Conservation (phyloP, 2,888 invertebrate genomes). For the Xanthia togata region DNA sequence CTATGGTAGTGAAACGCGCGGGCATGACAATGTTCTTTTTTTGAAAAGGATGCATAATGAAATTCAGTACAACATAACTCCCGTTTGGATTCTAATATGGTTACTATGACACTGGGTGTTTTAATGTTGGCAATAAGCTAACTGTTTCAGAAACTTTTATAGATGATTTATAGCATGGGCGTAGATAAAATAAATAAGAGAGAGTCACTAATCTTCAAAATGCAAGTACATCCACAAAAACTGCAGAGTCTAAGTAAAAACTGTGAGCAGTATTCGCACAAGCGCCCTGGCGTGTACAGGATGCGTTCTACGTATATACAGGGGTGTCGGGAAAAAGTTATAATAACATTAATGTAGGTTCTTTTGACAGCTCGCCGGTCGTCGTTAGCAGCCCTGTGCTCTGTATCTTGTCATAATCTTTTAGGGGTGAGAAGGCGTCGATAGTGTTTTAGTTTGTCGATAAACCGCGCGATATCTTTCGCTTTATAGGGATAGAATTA, state of each 20-base stretch:
- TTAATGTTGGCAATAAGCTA: no score
- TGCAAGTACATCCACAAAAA: slow-evolving; percentile 31
- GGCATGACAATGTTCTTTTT: no score
- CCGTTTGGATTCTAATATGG: no score
- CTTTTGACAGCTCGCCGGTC: slow-evolving; percentile 88
- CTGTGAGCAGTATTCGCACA: slow-evolving; percentile 56
- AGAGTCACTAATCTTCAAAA: slow-evolving; percentile 20
- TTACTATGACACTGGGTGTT: no score
- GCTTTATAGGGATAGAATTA: background rate
- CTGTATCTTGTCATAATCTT: slow-evolving; percentile 90
- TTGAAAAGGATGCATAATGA: no score
- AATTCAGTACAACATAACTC: no score
- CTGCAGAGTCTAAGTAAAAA: slow-evolving; percentile 44
- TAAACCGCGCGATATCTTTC: slow-evolving; percentile 11
- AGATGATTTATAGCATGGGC: no score
- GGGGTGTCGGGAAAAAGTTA: slow-evolving; percentile 88
- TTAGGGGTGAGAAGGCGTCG: slow-evolving; percentile 77
- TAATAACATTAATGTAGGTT: slow-evolving; percentile 90
- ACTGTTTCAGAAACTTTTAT: no score
- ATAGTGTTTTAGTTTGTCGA: slow-evolving; percentile 62
- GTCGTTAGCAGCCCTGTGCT: slow-evolving; percentile 89
- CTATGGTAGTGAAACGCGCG: no score
- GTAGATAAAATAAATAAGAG: slow-evolving; percentile 23
- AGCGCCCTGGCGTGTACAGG: slow-evolving; percentile 57
- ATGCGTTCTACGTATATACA: slow-evolving; percentile 69